Base-by-base conservation (phyloP, 2,888 invertebrate genomes). In the Hemaris fuciformis region DNA sequence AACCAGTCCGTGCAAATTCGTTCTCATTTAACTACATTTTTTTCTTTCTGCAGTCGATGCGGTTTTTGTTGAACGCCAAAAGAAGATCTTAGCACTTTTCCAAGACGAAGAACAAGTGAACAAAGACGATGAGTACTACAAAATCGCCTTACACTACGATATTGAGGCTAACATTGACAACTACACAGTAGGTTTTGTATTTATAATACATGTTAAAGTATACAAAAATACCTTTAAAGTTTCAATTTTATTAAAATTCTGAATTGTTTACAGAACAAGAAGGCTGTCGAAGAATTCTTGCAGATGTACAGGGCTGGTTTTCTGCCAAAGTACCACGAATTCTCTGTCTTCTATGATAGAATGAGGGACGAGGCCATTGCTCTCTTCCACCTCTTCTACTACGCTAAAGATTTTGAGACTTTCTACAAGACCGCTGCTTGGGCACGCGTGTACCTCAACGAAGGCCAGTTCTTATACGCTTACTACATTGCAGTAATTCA, bases 401-500 rank as follows among this genome's bases (percentile, higher is more conserved):
- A 92, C 64, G 94, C 95, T 57, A 94, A 93, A 76, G 93, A 94
- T 82, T 95, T 94, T 73, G 90, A 93, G 0, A 93, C 93, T 60
- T 94, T 95, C 85, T 93, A 93, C 81, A 92, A 93, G 62, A 93
- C 92, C 25, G 94, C 94, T 7, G 87, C 93, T 7, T 94, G 88
- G 85, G 93, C 92, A 10, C 93, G 94, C 57, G 87, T 94, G 62
- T 80, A 93, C 72, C 77, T 95, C 25, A 95, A 96, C 81, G 94
- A 94, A 67, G 93, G 93, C 58, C 87, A 94, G 76, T 96, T 95
- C 85, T 77, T 94, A 3, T 95, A 95, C 75, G 89, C 94, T 3
- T 88, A 94, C 75, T 93, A 93, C 70, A 90, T 94, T 10, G 95
- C 95, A 42, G 79, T 94, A 6, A 75, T 94, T 22, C 94, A 95